A percentile compares a stretch with the other conserved stretches of the same genome.
Evolutionary conservation across 2,797 vertebrate genomes (phyloP).

Genomic region (Microctenopoma lineatum): DNA sequence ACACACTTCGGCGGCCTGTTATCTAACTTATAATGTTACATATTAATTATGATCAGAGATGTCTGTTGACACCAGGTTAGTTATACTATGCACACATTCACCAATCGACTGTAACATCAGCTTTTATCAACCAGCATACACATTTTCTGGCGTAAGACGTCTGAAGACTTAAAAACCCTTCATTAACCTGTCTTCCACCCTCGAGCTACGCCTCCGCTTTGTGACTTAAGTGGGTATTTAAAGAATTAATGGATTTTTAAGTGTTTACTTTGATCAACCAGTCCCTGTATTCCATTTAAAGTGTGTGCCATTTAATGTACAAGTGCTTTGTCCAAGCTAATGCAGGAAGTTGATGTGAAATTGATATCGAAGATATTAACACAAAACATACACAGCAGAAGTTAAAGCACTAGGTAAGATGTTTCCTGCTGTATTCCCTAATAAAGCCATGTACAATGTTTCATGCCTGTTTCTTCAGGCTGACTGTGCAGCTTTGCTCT

Average conservation of each 20-base stretch:
- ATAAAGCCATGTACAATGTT: slow-evolving; percentile 31
- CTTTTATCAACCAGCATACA: neutral
- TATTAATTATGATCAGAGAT: neutral
- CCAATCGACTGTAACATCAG: neutral
- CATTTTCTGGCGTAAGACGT: neutral
- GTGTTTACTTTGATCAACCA: slow-evolving; percentile 12
- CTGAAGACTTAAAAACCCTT: neutral
- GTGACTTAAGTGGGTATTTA: slow-evolving; percentile 1
- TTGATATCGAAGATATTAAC: slow-evolving; percentile 5
- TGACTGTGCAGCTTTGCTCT: slow-evolving; percentile 45
- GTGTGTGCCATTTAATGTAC: neutral
- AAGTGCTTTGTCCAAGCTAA: too few species aligned
- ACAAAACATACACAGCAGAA: slow-evolving; percentile 16
- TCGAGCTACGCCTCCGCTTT: slow-evolving; percentile 2
- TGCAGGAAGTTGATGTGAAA: slow-evolving; percentile 2
- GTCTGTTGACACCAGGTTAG: neutral
- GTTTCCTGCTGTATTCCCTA: slow-evolving; percentile 7
- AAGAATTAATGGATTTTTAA: slow-evolving; percentile 20
- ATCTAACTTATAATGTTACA: neutral
- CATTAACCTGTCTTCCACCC: slow-evolving; percentile 4
- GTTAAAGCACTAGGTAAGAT: slow-evolving; percentile 2
- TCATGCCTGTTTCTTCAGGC: slow-evolving; percentile 26
- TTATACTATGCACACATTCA: neutral
- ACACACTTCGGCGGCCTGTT: neutral
- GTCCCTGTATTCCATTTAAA: slow-evolving; percentile 4